Evolutionary conservation across 1,140 invertebrate species (phyloP), one percentile per base, ranked within the genome.

Genomic region (Bicyclus anynana): DNA sequence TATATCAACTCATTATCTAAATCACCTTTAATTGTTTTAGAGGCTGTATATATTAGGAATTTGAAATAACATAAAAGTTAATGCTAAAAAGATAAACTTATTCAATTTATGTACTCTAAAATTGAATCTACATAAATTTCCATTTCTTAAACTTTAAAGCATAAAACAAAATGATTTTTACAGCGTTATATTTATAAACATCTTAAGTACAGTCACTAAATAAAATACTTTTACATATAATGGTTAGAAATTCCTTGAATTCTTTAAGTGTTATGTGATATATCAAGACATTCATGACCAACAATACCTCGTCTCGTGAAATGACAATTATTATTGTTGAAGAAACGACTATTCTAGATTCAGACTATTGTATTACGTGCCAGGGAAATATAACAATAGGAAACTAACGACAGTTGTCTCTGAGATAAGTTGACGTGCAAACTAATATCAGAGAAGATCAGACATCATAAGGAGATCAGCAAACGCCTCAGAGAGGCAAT

Each of bases 311-410:
- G 44, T 53, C 40, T 59, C 27, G 48, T 53, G 29, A 16, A 47
- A 56, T 20, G 52, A 53, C 51, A 59, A 59, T 53, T 35, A 35
- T 46, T 47, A 21, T 59, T 59, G 50, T 59, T 59, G 44, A 53
- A 59, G 52, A 26, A 53, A 29, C 46, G 44, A 33, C 57, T 20
- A 49, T 51, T 26, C 50, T 49, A 53, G 44, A 44, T 53, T 17
- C 35, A 40, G 46, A 53, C 35, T 27, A 51, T 59, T 59, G 33
- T 42, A 37, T 53, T 48, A 53, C 17, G 21, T 27, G 17, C 18
- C 49, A 59, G 44, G 29, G 27, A 52, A 49, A 49, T 9, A 29
- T 40, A 59, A 59, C 51, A 59, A 59, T 59, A 53, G 57, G 13
- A 16, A 20, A 49, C 10, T 16, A 51, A 59, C 51, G 27, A 52